Evolutionary conservation across 2,888 invertebrate genomes (phyloP), one percentile per base, ranked within the genome.

Genomic region (Dryobotodes eremita): DNA sequence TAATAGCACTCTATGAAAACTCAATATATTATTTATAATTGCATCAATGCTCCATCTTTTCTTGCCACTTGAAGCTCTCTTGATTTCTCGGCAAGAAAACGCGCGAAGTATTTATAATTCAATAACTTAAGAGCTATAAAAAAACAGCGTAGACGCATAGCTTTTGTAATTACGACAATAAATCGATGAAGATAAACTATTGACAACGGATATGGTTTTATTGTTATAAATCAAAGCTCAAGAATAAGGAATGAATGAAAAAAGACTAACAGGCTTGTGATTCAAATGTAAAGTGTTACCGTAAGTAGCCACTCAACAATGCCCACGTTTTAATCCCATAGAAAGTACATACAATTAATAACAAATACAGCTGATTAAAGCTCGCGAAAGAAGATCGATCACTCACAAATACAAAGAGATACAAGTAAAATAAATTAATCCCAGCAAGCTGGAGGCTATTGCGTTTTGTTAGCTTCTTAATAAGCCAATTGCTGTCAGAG

Each of bases 401-500:
- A 91, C 88, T 83, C 59, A 87, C 86, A 85, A 91, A 90, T 87
- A 89, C 89, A 89, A 86, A 89, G 86, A 90, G 88, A 89, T 91
- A 89, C 87, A 86, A 85, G 86, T 89, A 83, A 90, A 92, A 92
- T 93, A 92, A 93, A 94, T 93, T 92, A 92, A 93, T 92, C 90
- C 90, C 84, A 86, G 82, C 80, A 88, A 90, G 89, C 88, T 90
- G 89, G 89, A 90, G 89, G 89, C 87, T 92, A 92, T 93, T 94
- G 92, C 91, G 91, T 94, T 94, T 94, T 92, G 92, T 94, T 93
- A 91, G 92, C 91, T 94, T 92, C 92, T 93, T 95, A 95, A 94
- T 95, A 95, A 95, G 93, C 93, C 94, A 94, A 95, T 95, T 93
- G 94, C 94, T 94, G 95, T 94, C 95, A 92, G 83, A 71, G 88